phyloP scores from a whole-genome alignment of 2,113 vertebrate genomes.

The Polypterus bichir region DNA sequence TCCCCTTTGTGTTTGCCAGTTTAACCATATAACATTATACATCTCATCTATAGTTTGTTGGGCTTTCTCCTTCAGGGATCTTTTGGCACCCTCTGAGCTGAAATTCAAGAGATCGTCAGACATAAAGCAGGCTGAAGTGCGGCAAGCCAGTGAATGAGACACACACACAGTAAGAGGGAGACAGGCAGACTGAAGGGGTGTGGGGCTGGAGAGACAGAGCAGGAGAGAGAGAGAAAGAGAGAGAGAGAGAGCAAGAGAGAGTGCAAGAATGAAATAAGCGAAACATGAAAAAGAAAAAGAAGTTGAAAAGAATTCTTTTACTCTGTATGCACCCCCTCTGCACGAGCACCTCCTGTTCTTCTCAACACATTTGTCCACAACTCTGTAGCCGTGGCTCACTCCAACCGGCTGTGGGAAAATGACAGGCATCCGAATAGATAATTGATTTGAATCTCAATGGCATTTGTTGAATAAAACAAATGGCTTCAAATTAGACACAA shows the following conservation, averaged over 20 bases:
- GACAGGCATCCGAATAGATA: constrained; percentile 62
- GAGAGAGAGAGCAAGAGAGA: constrained; percentile 33
- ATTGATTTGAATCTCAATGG: constrained; percentile 61
- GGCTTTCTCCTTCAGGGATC: constrained; percentile 75
- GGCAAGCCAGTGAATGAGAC: constrained; percentile 30
- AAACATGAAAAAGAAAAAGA: constrained; percentile 41
- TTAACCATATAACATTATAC: constrained; percentile 99
- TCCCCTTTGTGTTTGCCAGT: constrained; percentile 93
- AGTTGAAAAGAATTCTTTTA: constrained; percentile 66
- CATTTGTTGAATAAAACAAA: constrained; percentile 2
- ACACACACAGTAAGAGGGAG: constrained; percentile 3
- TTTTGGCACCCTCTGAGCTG: constrained; percentile 72
- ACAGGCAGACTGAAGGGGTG: constrained; percentile 25
- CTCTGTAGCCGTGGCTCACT: background rate
- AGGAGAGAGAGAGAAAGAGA: constrained; percentile 1
- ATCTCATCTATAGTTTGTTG: constrained; percentile 96
- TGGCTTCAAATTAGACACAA: constrained; percentile 8
- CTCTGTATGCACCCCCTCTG: constrained; percentile 21
- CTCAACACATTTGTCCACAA: background rate
- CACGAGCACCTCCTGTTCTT: background rate
- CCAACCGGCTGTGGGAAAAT: constrained; percentile 65
- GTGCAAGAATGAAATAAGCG: constrained; percentile 30
- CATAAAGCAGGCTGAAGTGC: constrained; percentile 78
- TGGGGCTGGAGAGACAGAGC: constrained; percentile 24
- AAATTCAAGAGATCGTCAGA: constrained; percentile 70